phyloP scores from a whole-genome alignment of 1,140 invertebrate species.

The roundworm (Caenorhabditis elegans) region WBcel235 BX284603.4:9368001-9368500 shows the following conservation, averaged over 20 bases:
- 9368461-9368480: no score
- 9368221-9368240: background rate
- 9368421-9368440: conserved; percentile 50
- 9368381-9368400: conserved; percentile 35
- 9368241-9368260: conserved; percentile 46
- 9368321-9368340: conserved; percentile 40
- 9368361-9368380: conserved; percentile 44
- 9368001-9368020: conserved; percentile 37
- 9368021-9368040: conserved; percentile 48
- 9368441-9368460: no score
- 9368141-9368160: conserved; percentile 46
- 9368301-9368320: conserved; percentile 42
- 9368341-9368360: conserved; percentile 50
- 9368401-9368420: conserved; percentile 47
- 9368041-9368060: conserved; percentile 31
- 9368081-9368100: background rate
- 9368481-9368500: background rate
- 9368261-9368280: conserved; percentile 46
- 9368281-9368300: conserved; percentile 42
- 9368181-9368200: background rate
- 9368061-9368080: background rate
- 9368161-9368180: conserved; percentile 42
- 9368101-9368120: conserved; percentile 5
- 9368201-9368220: background rate
- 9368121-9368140: conserved; percentile 38